Base-by-base conservation (phyloP, 2,888 invertebrate genomes). In the Dynastes maya region DNA sequence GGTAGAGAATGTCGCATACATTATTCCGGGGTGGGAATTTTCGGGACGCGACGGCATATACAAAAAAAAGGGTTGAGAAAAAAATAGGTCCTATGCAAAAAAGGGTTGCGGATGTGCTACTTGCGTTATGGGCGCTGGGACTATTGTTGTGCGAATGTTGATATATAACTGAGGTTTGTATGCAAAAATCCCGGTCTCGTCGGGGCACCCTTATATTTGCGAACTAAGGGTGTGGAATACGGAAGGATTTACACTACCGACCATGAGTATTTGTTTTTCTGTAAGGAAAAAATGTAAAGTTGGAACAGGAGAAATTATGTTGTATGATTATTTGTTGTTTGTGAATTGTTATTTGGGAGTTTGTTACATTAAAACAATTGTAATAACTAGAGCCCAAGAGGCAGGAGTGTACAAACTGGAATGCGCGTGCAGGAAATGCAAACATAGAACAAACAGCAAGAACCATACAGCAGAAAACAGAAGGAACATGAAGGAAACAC, bases 11-110 rank as follows among this genome's bases (percentile, higher is more conserved):
- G 65, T 16, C 83, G 85, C 86, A 87, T 87, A 86, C 84, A 88
- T 88, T 87, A 88, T 87, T 86, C 84, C 87, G 86, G 88, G 88
- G 88, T 88, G 88, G 87, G 87, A 88, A 74, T 74, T 61, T 74
- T 49, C 37, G 68, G 68, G 6, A 51, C 29, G n/a, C 49, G 68
- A 40, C 61, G 45, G 51, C 68, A 40, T 61, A 83, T 81, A 82
- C 81, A 79, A 83, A 74, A 74, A 74, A 74, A 88, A 87, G 88
- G 88, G 87, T 87, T 86, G 84, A 72, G 86, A 87, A 86, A 87
- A 86, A 71, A 63, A 53, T 58, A 55, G 76, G 61, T 45, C 85
- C 88, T 88, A 89, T 89, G 88, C 89, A 88, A 89, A 89, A 88
- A 88, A 87, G 89, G 88, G 87, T 58, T 86, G 65, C 80, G 84